Percentiles rank a stretch among this genome's conserved stretches.
Evolutionary conservation across 2,888 invertebrate species (phyloP).

Genomic region (Schrankia costaestrigalis): DNA sequence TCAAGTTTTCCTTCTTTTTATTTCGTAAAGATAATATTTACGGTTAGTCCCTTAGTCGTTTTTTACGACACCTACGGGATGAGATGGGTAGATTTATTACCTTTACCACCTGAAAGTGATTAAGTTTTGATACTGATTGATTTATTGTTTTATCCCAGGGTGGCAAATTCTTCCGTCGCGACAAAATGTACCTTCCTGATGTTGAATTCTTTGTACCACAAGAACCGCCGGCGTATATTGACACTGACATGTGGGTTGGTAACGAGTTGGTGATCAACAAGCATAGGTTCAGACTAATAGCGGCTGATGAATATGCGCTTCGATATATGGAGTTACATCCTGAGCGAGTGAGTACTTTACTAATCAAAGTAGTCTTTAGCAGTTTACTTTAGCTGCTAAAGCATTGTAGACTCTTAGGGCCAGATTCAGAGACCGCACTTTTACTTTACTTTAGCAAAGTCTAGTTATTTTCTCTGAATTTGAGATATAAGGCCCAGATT

Average conservation of each 20-base stretch:
- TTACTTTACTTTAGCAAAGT: too few species aligned
- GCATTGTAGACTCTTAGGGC: too few species aligned
- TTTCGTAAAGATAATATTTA: too few species aligned
- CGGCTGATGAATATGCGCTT: conserved; percentile 93
- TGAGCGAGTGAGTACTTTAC: conserved; percentile 79
- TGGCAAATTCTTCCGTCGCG: conserved; percentile 85
- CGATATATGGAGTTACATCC: conserved; percentile 92
- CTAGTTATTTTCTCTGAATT: too few species aligned
- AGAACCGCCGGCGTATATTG: conserved; percentile 87
- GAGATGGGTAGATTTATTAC: not conserved
- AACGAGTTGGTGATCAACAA: conserved; percentile 88
- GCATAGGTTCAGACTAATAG: conserved; percentile 88
- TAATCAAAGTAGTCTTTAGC: too few species aligned
- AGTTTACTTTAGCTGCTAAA: too few species aligned
- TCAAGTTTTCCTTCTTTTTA: too few species aligned
- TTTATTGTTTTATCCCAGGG: conserved; percentile 49
- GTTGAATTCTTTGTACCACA: conserved; percentile 86
- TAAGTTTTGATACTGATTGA: not conserved
- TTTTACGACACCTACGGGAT: too few species aligned
- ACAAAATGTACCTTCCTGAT: conserved; percentile 86
- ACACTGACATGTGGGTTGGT: conserved; percentile 92
- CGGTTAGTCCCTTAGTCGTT: too few species aligned
- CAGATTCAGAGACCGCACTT: too few species aligned
- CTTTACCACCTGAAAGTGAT: not conserved
- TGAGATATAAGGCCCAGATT: too few species aligned